These are phyloP conservation scores for Platichthys flesus DNA, from an alignment of 2,113 vertebrate species.

Conservation along the genomic window DNA sequence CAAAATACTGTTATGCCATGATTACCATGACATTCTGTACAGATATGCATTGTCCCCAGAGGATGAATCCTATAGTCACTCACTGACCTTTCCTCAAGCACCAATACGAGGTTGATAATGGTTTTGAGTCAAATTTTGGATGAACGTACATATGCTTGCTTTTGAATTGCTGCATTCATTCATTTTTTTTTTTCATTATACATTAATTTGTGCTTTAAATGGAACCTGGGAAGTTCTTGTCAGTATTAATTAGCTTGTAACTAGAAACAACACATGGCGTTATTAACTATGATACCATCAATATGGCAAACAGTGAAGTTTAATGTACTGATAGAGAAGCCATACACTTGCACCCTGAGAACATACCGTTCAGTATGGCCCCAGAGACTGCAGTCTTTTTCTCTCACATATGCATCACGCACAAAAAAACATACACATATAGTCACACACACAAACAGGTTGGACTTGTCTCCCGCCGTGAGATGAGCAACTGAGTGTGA, in stretches of 20 bases:
- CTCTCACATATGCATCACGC: constrained; percentile 2
- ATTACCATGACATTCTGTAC: background rate
- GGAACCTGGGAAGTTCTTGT: background rate
- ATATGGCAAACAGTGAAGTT: background rate
- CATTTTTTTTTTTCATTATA: too few relatives aligned
- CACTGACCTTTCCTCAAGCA: background rate
- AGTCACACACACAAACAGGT: constrained; percentile 37
- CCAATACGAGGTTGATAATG: background rate
- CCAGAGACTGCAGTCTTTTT: background rate
- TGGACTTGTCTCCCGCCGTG: constrained; percentile 24
- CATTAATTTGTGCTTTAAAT: background rate
- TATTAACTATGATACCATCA: background rate
- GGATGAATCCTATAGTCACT: background rate
- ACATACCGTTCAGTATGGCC: background rate
- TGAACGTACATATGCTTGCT: too few relatives aligned
- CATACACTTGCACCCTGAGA: background rate
- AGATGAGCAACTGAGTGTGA: constrained; percentile 15
- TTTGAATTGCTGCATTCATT: background rate
- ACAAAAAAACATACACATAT: background rate
- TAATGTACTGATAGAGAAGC: background rate
- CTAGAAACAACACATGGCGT: background rate
- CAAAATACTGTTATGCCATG: background rate
- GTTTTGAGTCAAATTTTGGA: background rate
- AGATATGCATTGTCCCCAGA: background rate
- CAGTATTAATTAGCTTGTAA: background rate